Evolutionary conservation across 2,888 invertebrate genomes (phyloP), one percentile per base, ranked within the genome.

Genomic region (Lordiphosa fenestrarum): DNA sequence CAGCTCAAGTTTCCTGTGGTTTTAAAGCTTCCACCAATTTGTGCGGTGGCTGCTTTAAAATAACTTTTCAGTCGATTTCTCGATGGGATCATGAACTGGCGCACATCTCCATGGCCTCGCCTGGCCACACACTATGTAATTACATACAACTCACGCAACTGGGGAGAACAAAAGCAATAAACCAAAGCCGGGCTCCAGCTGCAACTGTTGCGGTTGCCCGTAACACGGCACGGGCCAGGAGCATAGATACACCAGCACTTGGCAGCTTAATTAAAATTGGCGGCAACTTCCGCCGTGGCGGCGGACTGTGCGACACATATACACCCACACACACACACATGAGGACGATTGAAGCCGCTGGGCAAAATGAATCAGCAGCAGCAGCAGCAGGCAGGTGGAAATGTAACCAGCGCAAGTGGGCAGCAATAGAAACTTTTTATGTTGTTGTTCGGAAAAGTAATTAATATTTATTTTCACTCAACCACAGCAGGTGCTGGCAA

Each of bases 181-280:
- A 69, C 38, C 55, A 65, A 38, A 57, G 46, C 56, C 64, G 23
- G 55, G 50, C 39, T 63, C 56, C 56, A 51, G 63, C 56, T 63
- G 49, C 64, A 58, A 54, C 40, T 55, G 54, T 7, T 12, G 13
- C n/a, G 12, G 37, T n/a, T 13, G 33, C 25, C 30, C 9, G 21
- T 12, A 25, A 35, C 33, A 66, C 69, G 64, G 62, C 48, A 42
- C 53, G 35, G 30, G 15, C 12, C 66, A 68, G 66, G 52, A 49
- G 70, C 56, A 62, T 78, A 77, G 67, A 44, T 49, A 42, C 59
- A 55, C 47, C n/a, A 51, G 25, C 21, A 48, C 41, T 54, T 64
- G 23, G 69, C 72, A 73, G 73, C 77, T 82, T 83, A 85, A 84
- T 85, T 84, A 84, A 85, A 44, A 84, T 72, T 69, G 69, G 65